phyloP scores from a whole-genome alignment of 2,797 vertebrate genomes.

The Neosilurus hyrtlii region DNA sequence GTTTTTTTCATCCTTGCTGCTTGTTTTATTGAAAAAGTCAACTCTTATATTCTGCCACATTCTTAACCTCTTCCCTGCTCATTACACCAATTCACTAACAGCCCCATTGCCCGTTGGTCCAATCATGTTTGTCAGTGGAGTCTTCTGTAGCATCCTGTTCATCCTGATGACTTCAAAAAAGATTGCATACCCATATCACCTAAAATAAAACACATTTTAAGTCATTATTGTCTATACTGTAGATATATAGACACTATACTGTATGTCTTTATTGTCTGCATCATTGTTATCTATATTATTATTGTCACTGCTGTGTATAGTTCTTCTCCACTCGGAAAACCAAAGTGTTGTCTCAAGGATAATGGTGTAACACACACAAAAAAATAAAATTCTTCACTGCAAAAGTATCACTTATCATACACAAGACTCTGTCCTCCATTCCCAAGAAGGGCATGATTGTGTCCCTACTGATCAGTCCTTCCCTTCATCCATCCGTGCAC shows the following conservation, averaged over 20 bases:
- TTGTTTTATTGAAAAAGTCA: slow-evolving; percentile 10
- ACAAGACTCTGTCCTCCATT: neutral
- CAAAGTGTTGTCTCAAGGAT: neutral
- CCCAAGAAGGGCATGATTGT: neutral
- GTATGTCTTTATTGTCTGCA: too few species aligned
- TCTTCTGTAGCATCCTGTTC: neutral
- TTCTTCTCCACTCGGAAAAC: neutral
- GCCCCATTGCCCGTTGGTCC: neutral
- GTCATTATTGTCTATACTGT: too few species aligned
- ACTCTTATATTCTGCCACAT: neutral
- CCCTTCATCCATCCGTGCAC: too few species aligned
- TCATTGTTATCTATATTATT: too few species aligned
- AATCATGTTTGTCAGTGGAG: neutral
- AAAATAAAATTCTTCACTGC: neutral
- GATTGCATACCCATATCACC: neutral
- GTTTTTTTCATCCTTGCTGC: slow-evolving; percentile 11
- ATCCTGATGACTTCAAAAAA: neutral
- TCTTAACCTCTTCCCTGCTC: slow-evolving; percentile 25
- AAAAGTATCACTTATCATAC: neutral
- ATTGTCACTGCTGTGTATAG: neutral
- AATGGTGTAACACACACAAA: neutral
- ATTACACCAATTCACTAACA: neutral
- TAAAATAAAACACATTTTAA: neutral
- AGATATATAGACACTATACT: too few species aligned
- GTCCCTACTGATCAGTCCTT: too few species aligned